Evolutionary conservation across 2,113 vertebrate genomes (phyloP).

Genomic region (Serinus canaria): DNA sequence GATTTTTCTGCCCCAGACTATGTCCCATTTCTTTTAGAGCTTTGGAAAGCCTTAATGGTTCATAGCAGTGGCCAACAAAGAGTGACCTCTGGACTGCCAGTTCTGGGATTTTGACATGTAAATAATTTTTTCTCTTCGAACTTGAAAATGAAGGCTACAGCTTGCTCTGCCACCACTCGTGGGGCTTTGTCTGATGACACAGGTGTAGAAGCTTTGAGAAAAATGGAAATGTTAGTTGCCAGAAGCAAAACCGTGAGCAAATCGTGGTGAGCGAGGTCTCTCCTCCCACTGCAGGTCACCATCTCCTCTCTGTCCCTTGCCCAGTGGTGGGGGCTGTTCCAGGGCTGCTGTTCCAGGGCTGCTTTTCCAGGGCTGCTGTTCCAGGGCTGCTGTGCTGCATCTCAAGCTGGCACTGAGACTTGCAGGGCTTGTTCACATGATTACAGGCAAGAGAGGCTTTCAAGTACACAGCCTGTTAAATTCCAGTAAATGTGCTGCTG

Average conservation of each 20-base stretch:
- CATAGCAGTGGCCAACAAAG: neutral
- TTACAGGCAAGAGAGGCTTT: neutral
- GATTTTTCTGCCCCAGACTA: neutral
- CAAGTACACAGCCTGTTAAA: neutral
- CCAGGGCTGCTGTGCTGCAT: neutral
- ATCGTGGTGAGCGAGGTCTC: neutral
- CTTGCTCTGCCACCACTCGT: conserved; percentile 6
- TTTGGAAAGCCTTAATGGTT: neutral
- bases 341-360: neutral
- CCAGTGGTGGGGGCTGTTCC: neutral
- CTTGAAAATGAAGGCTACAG: neutral
- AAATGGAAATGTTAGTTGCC: conserved; percentile 34
- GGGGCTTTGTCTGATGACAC: neutral
- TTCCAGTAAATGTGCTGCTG: neutral
- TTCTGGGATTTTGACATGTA: neutral
- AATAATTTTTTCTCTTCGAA: neutral
- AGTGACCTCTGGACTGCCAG: neutral
- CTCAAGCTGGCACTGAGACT: neutral
- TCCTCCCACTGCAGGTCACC: neutral
- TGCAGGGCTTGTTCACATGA: neutral
- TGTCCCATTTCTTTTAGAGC: neutral
- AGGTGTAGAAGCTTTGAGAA: neutral
- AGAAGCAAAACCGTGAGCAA: neutral
- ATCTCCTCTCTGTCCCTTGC: neutral
- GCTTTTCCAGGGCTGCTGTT: neutral